Evolutionary conservation across 2,888 invertebrate genomes (phyloP).

Genomic region (Torymus aiolomorphi): DNA sequence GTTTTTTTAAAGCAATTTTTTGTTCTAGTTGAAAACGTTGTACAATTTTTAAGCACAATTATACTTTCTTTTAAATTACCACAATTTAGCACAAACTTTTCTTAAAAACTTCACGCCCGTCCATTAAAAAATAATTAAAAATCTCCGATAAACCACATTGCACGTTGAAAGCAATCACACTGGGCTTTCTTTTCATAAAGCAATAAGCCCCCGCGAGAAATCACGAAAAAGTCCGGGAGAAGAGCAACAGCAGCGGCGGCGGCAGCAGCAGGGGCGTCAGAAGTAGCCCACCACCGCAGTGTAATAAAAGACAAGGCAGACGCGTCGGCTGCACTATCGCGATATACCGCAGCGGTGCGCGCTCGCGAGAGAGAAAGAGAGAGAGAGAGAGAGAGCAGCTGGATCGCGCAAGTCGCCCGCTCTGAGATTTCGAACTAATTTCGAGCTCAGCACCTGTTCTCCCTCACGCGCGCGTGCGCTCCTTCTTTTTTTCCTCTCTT

Average conservation of each 20-base stretch:
- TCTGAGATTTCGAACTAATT: slow-evolving; percentile 63
- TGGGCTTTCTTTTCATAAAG: slow-evolving; percentile 37
- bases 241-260: not conserved
- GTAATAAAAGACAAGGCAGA: slow-evolving; percentile 55
- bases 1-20: no score
- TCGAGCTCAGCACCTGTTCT: slow-evolving; percentile 62
- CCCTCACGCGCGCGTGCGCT: slow-evolving; percentile 34
- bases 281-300: not conserved
- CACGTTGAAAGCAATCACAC: no score
- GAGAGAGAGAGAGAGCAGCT: slow-evolving; percentile 24
- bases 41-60: no score
- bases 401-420: slow-evolving; percentile 20
- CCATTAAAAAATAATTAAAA: slow-evolving; percentile 2
- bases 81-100: no score
- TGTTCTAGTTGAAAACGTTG: no score
- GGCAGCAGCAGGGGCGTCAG: not conserved
- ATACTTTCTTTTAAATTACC: no score
- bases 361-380: no score
- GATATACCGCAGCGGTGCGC: slow-evolving; percentile 38
- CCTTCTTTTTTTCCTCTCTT: slow-evolving; percentile 55
- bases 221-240: slow-evolving; percentile 21
- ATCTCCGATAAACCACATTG: not conserved
- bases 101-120: no score
- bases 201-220: slow-evolving; percentile 44
- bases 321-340: slow-evolving; percentile 10